Percentiles rank a stretch among this genome's conserved stretches.
Conservation (phyloP, 2,113 vertebrate genomes). For the Misgurnus mizolepis region DNA sequence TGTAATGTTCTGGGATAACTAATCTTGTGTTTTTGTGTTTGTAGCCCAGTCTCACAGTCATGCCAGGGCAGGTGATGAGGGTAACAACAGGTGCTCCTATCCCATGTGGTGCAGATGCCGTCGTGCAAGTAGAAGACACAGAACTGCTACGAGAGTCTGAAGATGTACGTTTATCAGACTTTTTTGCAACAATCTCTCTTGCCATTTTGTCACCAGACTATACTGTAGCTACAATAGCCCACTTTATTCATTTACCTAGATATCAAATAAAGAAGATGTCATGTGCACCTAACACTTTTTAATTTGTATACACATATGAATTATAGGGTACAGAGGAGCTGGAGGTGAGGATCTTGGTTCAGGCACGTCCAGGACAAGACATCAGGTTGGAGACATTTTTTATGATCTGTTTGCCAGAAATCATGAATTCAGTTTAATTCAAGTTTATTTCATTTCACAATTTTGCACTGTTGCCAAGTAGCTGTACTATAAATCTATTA, state of each 20-base stretch:
- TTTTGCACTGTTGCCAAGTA: too few species aligned
- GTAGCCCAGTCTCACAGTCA: constrained; percentile 95
- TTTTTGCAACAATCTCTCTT: not conserved
- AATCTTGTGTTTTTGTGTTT: not conserved
- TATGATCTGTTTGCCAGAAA: not conserved
- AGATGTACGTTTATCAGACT: constrained; percentile 79
- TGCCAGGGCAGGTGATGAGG: constrained; percentile 98
- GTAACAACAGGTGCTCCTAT: constrained; percentile 99
- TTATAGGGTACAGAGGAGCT: constrained; percentile 94
- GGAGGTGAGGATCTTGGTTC: constrained; percentile 96
- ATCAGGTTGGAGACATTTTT: constrained; percentile 79
- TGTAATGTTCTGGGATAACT: not conserved
- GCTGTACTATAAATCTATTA: too few species aligned
- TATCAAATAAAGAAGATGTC: too few species aligned
- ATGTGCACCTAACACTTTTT: not conserved
- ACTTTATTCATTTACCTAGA: not conserved
- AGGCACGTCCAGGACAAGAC: constrained; percentile 96
- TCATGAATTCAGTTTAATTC: not conserved
- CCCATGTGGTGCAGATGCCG: constrained; percentile 96
- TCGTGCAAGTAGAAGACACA: constrained; percentile 97
- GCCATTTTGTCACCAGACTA: not conserved
- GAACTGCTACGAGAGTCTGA: constrained; percentile 97
- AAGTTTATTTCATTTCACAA: too few species aligned
- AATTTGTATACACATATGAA: not conserved
- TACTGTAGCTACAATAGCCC: too few species aligned